Evolutionary conservation across 1,140 invertebrate species (phyloP).

Genomic region (Drosophila nigromelanica): DNA sequence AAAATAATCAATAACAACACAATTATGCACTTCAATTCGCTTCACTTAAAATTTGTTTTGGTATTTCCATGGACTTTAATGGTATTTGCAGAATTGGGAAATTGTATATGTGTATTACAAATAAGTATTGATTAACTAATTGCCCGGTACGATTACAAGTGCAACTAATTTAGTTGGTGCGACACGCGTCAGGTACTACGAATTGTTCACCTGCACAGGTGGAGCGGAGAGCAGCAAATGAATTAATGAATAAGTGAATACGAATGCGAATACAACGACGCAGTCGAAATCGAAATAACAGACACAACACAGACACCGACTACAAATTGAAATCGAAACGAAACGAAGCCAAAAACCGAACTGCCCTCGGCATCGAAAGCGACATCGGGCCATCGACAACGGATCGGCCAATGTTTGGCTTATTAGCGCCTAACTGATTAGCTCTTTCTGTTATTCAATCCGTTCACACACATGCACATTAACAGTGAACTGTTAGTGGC

Average conservation of each 20-base stretch:
- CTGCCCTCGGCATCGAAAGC: conserved; percentile 24
- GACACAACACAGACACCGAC: conserved; percentile 13
- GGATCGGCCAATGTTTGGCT: conserved; percentile 44
- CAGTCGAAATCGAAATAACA: conserved; percentile 39
- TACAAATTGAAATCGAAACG: conserved; percentile 29
- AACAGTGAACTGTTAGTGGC: conserved; percentile 20
- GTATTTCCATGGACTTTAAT: neutral
- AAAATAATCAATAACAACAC: conserved; percentile 38
- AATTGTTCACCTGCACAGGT: conserved; percentile 74
- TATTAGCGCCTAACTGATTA: conserved; percentile 47
- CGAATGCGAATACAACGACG: conserved; percentile 24
- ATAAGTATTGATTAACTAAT: conserved; percentile 30
- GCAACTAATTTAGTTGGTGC: conserved; percentile 36
- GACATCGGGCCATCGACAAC: conserved; percentile 1
- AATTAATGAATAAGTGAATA: conserved; percentile 64
- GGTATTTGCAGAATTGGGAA: neutral
- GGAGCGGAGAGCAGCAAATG: conserved; percentile 72
- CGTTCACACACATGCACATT: too few relatives aligned
- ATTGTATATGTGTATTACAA: too few relatives aligned
- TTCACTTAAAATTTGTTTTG: conserved; percentile 1
- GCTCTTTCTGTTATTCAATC: conserved; percentile 20
- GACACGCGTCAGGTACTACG: conserved; percentile 44
- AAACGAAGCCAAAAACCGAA: conserved; percentile 34
- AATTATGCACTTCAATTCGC: conserved; percentile 47
- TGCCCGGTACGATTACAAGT: conserved; percentile 5